Conservation (phyloP, 35 echinoderm and acorn worm species). For the Ptychodera flava region DNA sequence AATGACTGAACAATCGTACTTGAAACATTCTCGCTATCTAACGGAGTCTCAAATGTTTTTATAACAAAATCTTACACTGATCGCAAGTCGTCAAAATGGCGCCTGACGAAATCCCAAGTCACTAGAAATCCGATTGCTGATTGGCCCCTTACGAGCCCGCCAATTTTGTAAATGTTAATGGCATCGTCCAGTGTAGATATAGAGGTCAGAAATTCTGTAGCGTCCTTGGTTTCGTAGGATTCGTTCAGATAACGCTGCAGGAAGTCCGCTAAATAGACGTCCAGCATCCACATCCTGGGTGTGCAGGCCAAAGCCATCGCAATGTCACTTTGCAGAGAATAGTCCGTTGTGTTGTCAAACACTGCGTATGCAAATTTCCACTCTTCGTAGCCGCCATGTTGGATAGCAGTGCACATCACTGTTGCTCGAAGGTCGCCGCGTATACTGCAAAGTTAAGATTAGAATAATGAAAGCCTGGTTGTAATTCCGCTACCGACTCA, state of each 20-base stretch:
- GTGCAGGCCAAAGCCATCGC: not conserved
- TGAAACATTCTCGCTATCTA: no score
- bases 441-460: not conserved
- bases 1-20: no score
- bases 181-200: not conserved
- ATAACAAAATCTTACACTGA: no score
- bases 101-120: not conserved
- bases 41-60: no score
- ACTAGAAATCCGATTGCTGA: not conserved
- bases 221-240: not conserved
- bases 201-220: no score
- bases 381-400: constrained; percentile 55
- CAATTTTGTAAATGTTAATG: not conserved
- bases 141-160: not conserved
- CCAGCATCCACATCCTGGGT: not conserved
- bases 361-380: constrained; percentile 60
- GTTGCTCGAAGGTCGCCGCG: not conserved
- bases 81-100: not conserved
- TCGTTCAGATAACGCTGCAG: not conserved
- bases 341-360: not conserved
- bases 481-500: no score
- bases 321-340: not conserved
- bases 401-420: constrained; percentile 74
- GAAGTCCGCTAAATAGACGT: not conserved
- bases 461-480: no score